Evolutionary conservation across 2,888 invertebrate genomes (phyloP).

Genomic region (Vesta saturnalis): DNA sequence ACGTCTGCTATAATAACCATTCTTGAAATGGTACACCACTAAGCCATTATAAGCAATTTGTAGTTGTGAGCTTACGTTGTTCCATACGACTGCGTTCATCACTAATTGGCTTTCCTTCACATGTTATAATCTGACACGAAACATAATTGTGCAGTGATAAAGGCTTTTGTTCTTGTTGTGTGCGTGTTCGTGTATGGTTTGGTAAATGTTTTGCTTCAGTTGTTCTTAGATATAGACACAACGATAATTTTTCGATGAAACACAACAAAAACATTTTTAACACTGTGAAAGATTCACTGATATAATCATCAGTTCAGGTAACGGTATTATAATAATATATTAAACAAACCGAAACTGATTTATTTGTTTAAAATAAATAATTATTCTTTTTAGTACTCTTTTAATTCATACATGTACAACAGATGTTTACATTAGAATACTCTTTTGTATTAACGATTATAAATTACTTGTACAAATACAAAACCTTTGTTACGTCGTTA

Average conservation of each 20-base stretch:
- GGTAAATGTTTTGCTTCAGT: slow-evolving; percentile 37
- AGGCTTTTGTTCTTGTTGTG: slow-evolving; percentile 55
- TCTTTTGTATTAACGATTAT: neutral
- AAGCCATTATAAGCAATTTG: slow-evolving; percentile 48
- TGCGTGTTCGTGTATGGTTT: slow-evolving; percentile 44
- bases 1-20: slow-evolving; percentile 13
- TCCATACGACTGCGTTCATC: slow-evolving; percentile 58
- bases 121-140: slow-evolving; percentile 61
- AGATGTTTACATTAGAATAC: neutral
- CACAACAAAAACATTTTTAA: slow-evolving; percentile 26
- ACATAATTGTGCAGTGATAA: slow-evolving; percentile 62
- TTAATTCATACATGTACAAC: too few relatives aligned
- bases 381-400: too few relatives aligned
- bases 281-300: slow-evolving; percentile 25
- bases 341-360: slow-evolving; percentile 10
- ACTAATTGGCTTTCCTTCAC: slow-evolving; percentile 61
- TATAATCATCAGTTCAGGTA: slow-evolving; percentile 16
- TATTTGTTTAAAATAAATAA: neutral
- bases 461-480: slow-evolving; percentile 1
- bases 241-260: slow-evolving; percentile 29
- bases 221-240: slow-evolving; percentile 31
- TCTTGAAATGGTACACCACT: slow-evolving; percentile 48
- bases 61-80: slow-evolving; percentile 52
- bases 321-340: slow-evolving; percentile 17
- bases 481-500: neutral